Base-by-base conservation (phyloP, 2,113 vertebrate genomes). In the Origma solitaria region DNA sequence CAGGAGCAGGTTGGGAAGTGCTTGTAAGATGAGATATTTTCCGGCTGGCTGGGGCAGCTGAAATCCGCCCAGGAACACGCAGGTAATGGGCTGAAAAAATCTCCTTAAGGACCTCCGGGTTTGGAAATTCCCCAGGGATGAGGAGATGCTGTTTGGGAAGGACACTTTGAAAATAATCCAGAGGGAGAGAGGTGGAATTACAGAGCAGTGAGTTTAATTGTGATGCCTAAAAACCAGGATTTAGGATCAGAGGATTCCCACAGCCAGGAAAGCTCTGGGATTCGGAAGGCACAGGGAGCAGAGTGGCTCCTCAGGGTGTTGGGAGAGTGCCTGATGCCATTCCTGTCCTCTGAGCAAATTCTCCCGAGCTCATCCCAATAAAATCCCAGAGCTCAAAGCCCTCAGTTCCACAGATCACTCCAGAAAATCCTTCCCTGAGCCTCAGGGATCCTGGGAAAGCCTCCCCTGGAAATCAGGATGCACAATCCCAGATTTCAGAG, bases 181-280 rank as follows among this genome's bases (percentile, higher is more conserved):
- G 40, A 72, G 49, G 45, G 56, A 66, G 42, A 61, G 66, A 42
- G 61, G 62, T 8, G 23, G 42, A 86, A 66, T 51, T 33, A 15
- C 38, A 71, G 71, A 61, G 61, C 12, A 9, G 30, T 31, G 24
- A 28, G 45, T 28, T 88, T 27, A 60, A 82, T 61, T 50, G 17
- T 3, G 56, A 65, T 31, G 56, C 81, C 61, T 35, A 35, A 50
- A 83, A 73, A 56, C 20, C 6, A 10, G 44, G 44, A 45, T 45
- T 45, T 45, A 10, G 44, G 30, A 38, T 31, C n/a, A 28, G 61
- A 13, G 11, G 8, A 33, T 24, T 76, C 61, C 82, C 25, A 23
- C 0, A 1, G 1, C 5, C 19, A 35, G 3, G 8, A 44, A 49
- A 89, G 47, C 37, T 5, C 30, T 1, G 0, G 17, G 49, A 11